Evolutionary conservation across 1,140 invertebrate genomes (phyloP).

Genomic region (Ips nitidus): DNA sequence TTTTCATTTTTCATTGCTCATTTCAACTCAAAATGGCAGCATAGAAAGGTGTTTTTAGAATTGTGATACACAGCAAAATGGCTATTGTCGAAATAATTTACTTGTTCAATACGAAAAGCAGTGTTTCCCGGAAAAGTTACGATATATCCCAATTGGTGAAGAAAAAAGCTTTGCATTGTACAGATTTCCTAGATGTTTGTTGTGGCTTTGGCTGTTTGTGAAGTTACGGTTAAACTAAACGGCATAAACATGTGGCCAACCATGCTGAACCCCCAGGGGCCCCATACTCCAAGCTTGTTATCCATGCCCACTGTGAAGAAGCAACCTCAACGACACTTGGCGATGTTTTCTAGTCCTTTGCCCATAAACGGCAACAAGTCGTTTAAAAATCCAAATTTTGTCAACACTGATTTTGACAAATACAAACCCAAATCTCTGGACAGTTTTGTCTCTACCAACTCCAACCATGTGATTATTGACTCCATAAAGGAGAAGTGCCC

Average conservation of each 20-base stretch:
- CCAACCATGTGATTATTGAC: constrained; percentile 17
- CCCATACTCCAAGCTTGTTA: not conserved
- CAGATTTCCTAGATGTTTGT: constrained; percentile 8
- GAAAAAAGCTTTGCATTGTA: constrained; percentile 15
- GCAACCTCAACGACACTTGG: constrained; percentile 14
- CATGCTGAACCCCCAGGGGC: constrained; percentile 1
- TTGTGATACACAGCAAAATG: constrained; percentile 18
- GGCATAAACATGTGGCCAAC: constrained; percentile 22
- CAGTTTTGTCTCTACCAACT: constrained; percentile 4
- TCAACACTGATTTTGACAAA: constrained; percentile 32
- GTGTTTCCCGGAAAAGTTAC: constrained; percentile 4
- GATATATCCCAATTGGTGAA: constrained; percentile 10
- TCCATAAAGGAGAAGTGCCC: constrained; percentile 29
- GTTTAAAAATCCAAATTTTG: constrained; percentile 39
- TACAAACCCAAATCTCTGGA: constrained; percentile 3
- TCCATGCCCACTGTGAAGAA: not conserved
- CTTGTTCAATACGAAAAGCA: constrained; percentile 10
- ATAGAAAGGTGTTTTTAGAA: constrained; percentile 17
- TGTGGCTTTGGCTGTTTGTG: not conserved
- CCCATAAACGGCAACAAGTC: constrained; percentile 16
- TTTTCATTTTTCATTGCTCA: constrained; percentile 9
- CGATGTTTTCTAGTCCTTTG: constrained; percentile 1
- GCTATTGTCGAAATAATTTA: constrained; percentile 9
- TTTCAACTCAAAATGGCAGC: constrained; percentile 34
- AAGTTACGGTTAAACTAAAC: constrained; percentile 1